Evolutionary conservation across 2,888 invertebrate species (phyloP).

Genomic region (Apantesis nais): DNA sequence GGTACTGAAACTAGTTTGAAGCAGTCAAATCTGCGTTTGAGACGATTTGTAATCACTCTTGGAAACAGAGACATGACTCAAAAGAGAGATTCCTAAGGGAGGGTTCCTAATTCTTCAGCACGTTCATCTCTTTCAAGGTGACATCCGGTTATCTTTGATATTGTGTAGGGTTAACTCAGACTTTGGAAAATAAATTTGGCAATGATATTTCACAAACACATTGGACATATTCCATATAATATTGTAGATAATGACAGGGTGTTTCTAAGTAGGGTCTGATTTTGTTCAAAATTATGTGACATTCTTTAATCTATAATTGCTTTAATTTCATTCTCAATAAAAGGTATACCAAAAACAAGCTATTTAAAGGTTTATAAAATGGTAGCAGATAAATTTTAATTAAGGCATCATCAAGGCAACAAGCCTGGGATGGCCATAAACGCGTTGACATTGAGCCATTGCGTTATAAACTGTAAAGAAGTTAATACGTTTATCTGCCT

Average conservation of each 20-base stretch:
- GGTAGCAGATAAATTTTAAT: slow-evolving; percentile 42
- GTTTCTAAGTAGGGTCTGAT: too few species aligned
- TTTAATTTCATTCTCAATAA: background rate
- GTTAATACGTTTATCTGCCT: slow-evolving; percentile 45
- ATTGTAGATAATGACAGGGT: background rate
- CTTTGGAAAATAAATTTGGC: too few species aligned
- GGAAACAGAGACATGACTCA: too few species aligned
- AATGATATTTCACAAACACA: background rate
- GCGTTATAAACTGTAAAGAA: slow-evolving; percentile 48
- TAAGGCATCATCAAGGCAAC: slow-evolving; percentile 35
- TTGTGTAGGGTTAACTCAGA: too few species aligned
- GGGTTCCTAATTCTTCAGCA: too few species aligned
- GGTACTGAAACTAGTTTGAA: too few species aligned
- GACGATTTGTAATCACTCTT: too few species aligned
- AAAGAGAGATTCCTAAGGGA: too few species aligned
- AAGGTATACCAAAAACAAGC: background rate
- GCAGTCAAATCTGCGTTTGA: too few species aligned
- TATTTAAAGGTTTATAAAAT: slow-evolving; percentile 35
- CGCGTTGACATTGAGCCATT: slow-evolving; percentile 52
- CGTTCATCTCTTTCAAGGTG: too few species aligned
- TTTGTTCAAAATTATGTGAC: too few species aligned
- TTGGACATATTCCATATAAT: background rate
- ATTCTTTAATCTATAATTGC: background rate
- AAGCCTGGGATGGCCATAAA: slow-evolving; percentile 31
- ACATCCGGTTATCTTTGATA: too few species aligned